Conservation (phyloP, 2,113 vertebrate species). For the Hemichromis elongatus region DNA sequence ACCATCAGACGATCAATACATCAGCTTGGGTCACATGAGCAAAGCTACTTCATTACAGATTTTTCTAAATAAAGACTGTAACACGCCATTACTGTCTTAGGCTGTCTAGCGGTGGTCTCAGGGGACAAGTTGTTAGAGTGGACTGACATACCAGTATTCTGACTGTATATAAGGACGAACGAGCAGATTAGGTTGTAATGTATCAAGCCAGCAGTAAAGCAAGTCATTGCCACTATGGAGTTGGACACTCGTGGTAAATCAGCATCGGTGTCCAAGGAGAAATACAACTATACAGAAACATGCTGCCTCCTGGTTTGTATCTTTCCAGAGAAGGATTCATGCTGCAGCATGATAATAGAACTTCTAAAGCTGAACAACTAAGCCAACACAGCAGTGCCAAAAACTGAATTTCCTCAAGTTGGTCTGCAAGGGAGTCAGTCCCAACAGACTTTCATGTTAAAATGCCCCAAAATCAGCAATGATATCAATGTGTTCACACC, state of each 20-base stretch:
- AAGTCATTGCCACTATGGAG: background rate
- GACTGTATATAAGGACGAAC: accelerated
- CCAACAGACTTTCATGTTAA: background rate
- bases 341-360: background rate
- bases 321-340: background rate
- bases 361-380: background rate
- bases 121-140: background rate
- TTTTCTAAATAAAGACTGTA: background rate
- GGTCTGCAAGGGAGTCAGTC: background rate
- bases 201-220: background rate
- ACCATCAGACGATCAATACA: background rate
- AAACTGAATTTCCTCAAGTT: background rate
- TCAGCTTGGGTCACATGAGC: background rate
- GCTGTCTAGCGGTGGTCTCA: background rate
- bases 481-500: background rate
- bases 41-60: background rate
- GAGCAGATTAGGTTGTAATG: background rate
- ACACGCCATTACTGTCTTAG: background rate
- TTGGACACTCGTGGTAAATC: background rate
- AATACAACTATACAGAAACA: background rate
- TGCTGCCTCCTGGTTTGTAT: background rate
- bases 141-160: background rate
- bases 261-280: background rate
- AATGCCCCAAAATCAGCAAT: background rate
- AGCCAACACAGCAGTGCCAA: background rate